Base-by-base conservation (phyloP, 2,113 vertebrate species). In the Brachirus orientalis region DNA sequence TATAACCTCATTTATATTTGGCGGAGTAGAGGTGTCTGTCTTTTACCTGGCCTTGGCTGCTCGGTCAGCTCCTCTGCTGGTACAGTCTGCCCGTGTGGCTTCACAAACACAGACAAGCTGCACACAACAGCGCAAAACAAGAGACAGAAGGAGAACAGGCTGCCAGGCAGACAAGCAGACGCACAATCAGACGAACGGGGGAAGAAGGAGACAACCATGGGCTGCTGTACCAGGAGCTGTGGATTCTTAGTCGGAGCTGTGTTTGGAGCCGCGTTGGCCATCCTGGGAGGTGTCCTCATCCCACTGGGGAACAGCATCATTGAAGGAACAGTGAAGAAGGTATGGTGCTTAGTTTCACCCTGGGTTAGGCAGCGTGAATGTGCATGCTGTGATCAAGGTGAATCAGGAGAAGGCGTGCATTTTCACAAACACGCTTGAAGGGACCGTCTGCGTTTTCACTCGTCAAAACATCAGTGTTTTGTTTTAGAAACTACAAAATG, bases 231-330 rank as follows among this genome's bases (percentile, higher is more conserved):
- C 64, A 79, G 33, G 7, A 93, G 78, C 79, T 88, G 90, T 51
- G 91, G 92, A 33, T 91, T 98, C 47, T 83, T 95, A 1, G 4
- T 88, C 0, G 95, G 94, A 45, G 92, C 95, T 3, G 35, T 94
- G 61, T 17, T 96, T 0, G 95, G 96, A 1, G 95, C 64, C 0
- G 43, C 90, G 7, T 37, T 96, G 63, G 94, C 95, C 51, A 40
- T 96, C 75, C 71, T 98, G 0, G 98, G 98, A 69, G 94, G 94
- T 8, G 17, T 95, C 64, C 93, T 99, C 0, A 94, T 99, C 72
- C 96, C 96, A 0, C 36, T 96, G 22, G 98, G 97, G 74, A 79
- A 97, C 60, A 36, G 54, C 11, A 4, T 98, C 13, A 92, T 98
- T 72, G 0, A 62, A 46, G 87, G 63, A 59, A 95, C 93, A 8